These are phyloP conservation scores for Melanostoma mellinum DNA, from an alignment of 2,888 invertebrate genomes.

Conservation along the genomic window DNA sequence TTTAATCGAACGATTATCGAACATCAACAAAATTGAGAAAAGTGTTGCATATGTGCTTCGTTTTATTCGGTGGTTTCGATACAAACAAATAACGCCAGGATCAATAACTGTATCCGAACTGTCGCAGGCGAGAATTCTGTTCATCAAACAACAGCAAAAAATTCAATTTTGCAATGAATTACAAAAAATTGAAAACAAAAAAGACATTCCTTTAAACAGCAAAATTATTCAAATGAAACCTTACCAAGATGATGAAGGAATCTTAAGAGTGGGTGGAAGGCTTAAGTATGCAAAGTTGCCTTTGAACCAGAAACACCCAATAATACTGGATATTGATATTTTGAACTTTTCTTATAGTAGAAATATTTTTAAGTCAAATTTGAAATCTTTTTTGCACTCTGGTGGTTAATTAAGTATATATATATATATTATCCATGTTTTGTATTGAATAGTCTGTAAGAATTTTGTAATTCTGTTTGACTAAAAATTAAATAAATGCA, in stretches of 20 bases:
- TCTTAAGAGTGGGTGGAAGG: constrained; percentile 13
- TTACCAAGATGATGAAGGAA: constrained; percentile 15
- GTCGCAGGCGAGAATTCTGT: background rate
- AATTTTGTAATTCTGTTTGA: no score
- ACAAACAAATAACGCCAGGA: constrained; percentile 5
- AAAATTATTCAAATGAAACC: constrained; percentile 11
- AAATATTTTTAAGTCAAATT: no score
- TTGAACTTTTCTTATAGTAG: no score
- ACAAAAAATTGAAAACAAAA: constrained; percentile 13
- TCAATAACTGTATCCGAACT: constrained; percentile 6
- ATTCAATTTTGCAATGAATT: constrained; percentile 11
- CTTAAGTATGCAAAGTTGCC: constrained; percentile 10
- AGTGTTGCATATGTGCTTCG: constrained; percentile 7
- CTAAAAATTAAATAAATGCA: no score
- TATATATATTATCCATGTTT: no score
- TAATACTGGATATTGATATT: constrained; percentile 33
- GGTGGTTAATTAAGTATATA: no score
- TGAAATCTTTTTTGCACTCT: no score
- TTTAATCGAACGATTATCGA: constrained; percentile 8
- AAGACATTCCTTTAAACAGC: constrained; percentile 8
- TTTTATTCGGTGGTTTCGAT: constrained; percentile 1
- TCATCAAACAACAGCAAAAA: constrained; percentile 12
- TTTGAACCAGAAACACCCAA: constrained; percentile 27
- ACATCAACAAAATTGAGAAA: background rate
- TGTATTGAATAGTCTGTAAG: no score